Conservation (phyloP, 64 coral and sea anemone species). For the Porites lutea region DNA sequence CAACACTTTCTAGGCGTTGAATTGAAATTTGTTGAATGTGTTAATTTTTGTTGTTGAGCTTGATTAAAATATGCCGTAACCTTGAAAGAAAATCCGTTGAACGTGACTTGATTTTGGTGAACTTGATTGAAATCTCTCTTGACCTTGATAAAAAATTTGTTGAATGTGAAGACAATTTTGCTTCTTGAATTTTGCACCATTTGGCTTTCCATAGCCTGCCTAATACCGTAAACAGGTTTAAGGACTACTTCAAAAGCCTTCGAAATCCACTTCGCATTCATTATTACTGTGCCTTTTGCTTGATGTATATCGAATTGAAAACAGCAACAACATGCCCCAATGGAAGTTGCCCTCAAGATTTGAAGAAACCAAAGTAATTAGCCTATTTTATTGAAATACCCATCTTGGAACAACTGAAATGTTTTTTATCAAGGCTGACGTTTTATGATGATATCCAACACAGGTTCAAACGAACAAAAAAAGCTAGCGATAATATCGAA, state of each 20-base stretch:
- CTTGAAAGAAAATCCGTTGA: neutral
- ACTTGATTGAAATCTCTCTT: slow-evolving; percentile 8
- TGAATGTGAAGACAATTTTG: neutral
- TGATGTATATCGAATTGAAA: slow-evolving; percentile 25
- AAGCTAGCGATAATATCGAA: slow-evolving; percentile 50
- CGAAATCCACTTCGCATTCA: slow-evolving; percentile 53
- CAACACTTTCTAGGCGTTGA: neutral
- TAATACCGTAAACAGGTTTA: slow-evolving; percentile 57
- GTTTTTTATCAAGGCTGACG: slow-evolving; percentile 49
- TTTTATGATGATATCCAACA: slow-evolving; percentile 75
- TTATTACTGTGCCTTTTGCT: slow-evolving; percentile 67
- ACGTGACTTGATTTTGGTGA: neutral
- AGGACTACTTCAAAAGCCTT: slow-evolving; percentile 66
- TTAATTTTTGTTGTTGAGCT: neutral
- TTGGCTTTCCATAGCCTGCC: slow-evolving; percentile 28
- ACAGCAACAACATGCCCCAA: slow-evolving; percentile 58
- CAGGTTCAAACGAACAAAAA: slow-evolving; percentile 61
- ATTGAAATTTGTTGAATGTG: neutral
- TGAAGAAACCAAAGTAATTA: slow-evolving; percentile 13
- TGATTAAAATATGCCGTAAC: neutral
- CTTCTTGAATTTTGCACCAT: slow-evolving; percentile 12
- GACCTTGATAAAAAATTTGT: slow-evolving; percentile 14
- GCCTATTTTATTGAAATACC: slow-evolving; percentile 75
- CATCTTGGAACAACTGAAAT: slow-evolving; percentile 54
- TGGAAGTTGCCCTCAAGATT: slow-evolving; percentile 48